A percentile compares a stretch with the other conserved stretches of the same genome.
phyloP scores from a whole-genome alignment of 2,888 invertebrate species.

The Sabatieria punctata region DNA sequence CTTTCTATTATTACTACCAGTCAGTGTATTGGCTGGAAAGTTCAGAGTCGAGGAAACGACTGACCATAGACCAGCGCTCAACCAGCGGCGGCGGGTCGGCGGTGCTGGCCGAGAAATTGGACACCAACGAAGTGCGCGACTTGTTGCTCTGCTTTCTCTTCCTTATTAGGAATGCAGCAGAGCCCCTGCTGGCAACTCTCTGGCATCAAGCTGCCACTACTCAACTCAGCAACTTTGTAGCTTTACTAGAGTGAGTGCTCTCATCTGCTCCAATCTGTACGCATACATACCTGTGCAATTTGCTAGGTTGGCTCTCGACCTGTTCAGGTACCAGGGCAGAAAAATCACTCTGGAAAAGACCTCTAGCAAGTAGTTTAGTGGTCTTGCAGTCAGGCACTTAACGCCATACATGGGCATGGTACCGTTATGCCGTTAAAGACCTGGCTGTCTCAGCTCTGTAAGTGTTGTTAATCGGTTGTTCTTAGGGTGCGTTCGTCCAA shows the following conservation, averaged over 20 bases:
- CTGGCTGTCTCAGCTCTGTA: neutral
- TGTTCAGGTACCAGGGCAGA: slow-evolving; percentile 18
- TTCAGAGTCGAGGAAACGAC: too few relatives aligned
- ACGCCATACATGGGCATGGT: too few relatives aligned
- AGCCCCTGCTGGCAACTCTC: slow-evolving; percentile 33
- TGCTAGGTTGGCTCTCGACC: slow-evolving; percentile 15
- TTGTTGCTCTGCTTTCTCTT: slow-evolving; percentile 46
- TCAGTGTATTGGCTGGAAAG: too few relatives aligned
- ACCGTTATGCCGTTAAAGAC: too few relatives aligned
- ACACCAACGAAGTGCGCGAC: slow-evolving; percentile 33
- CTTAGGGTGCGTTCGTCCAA: neutral
- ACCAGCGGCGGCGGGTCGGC: too few relatives aligned
- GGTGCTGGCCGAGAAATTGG: too few relatives aligned
- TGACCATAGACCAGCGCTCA: too few relatives aligned
- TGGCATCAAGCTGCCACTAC: slow-evolving; percentile 4
- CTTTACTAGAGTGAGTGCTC: slow-evolving; percentile 1
- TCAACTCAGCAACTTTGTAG: neutral
- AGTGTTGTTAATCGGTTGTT: neutral
- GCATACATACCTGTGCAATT: neutral
- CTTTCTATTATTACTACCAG: too few relatives aligned
- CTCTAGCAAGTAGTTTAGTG: neutral
- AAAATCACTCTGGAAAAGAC: neutral
- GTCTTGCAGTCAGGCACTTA: too few relatives aligned
- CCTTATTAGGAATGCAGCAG: slow-evolving; percentile 70
- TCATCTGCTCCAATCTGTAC: neutral